phyloP scores from a whole-genome alignment of 2,888 invertebrate species.

The Tigriopus californicus region DNA sequence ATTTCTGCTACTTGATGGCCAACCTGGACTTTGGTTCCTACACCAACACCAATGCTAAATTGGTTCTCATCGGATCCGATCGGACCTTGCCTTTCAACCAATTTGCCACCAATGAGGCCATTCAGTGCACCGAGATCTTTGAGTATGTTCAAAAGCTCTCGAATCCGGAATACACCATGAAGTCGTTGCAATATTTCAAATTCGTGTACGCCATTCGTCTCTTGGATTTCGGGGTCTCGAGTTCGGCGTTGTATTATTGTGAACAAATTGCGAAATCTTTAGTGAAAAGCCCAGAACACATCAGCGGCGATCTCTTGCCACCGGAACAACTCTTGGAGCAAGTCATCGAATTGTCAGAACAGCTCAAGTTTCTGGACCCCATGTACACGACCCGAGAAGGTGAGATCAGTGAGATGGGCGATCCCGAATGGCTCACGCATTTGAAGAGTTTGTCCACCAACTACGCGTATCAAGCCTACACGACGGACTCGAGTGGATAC shows the following conservation, averaged over 20 bases:
- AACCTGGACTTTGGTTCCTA: conserved; percentile 42
- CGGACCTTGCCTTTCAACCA: conserved; percentile 24
- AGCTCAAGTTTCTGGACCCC: conserved; percentile 51
- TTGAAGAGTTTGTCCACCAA: neutral
- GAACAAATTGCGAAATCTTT: conserved; percentile 56
- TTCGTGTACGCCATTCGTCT: conserved; percentile 57
- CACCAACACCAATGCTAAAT: conserved; percentile 38
- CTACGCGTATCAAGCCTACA: neutral
- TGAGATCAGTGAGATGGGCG: conserved; percentile 26
- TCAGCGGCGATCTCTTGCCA: conserved; percentile 1
- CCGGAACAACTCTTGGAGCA: conserved; percentile 22
- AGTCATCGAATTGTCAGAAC: conserved; percentile 36
- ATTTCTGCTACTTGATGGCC: conserved; percentile 86
- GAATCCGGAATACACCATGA: conserved; percentile 11
- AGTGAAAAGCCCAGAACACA: neutral
- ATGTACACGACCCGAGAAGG: conserved; percentile 33
- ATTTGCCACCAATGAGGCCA: conserved; percentile 59
- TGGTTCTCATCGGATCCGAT: conserved; percentile 44
- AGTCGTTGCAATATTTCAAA: conserved; percentile 43
- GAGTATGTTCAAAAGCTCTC: conserved; percentile 67
- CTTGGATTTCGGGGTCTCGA: conserved; percentile 52
- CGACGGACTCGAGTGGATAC: neutral
- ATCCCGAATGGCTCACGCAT: conserved; percentile 37
- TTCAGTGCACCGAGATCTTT: conserved; percentile 86
- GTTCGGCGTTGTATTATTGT: conserved; percentile 61